These are phyloP conservation scores for Fragum whitleyi DNA, from an alignment of 2,888 invertebrate species.

Conservation along the genomic window DNA sequence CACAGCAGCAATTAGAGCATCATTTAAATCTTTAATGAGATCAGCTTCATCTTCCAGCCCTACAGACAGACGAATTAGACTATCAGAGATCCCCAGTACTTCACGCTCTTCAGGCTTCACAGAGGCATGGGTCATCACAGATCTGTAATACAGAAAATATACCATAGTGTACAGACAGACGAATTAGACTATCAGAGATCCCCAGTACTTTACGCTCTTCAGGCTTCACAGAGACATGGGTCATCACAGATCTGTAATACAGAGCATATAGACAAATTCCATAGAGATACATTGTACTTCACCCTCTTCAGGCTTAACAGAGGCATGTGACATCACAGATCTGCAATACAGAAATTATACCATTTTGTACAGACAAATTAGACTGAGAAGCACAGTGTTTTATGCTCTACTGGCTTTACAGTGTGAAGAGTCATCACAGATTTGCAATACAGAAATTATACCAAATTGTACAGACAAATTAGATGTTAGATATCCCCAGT, in stretches of 20 bases:
- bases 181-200: constrained; percentile 84
- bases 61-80: constrained; percentile 84
- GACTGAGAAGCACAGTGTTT: too few relatives aligned
- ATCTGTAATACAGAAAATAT: constrained; percentile 68
- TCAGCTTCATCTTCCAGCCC: constrained; percentile 84
- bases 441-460: neutral
- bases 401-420: too few relatives aligned
- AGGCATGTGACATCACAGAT: constrained; percentile 85
- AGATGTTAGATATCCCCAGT: constrained; percentile 84
- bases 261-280: constrained; percentile 78
- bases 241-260: constrained; percentile 83
- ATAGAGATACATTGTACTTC: constrained; percentile 82
- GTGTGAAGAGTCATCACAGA: constrained; percentile 86
- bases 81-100: constrained; percentile 83
- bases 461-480: constrained; percentile 84
- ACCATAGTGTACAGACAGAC: constrained; percentile 85
- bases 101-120: constrained; percentile 83
- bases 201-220: constrained; percentile 82
- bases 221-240: constrained; percentile 84
- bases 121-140: constrained; percentile 85
- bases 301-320: constrained; percentile 83
- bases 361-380: too few relatives aligned
- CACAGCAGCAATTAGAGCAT: constrained; percentile 79
- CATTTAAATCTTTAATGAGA: constrained; percentile 83
- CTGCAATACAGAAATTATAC: too few relatives aligned